Conservation (phyloP, 2,113 vertebrate genomes). For the Psephotus haematonotus region DNA sequence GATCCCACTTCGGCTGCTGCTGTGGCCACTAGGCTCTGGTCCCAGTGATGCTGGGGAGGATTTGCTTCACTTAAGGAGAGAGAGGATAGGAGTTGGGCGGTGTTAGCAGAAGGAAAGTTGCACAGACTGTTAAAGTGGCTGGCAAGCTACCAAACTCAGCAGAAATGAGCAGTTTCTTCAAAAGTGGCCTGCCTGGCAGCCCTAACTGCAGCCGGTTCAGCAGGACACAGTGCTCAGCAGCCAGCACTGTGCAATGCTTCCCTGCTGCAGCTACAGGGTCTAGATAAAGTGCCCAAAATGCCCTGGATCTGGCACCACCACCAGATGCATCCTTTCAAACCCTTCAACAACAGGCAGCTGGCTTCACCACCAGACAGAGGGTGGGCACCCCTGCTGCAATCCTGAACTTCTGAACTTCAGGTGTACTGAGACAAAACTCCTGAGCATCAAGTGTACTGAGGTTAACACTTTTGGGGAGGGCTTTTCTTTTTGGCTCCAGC, state of each 20-base stretch:
- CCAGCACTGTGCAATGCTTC: neutral
- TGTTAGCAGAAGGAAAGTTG: neutral
- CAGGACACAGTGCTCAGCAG: neutral
- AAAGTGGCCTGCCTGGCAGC: neutral
- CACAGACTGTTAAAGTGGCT: neutral
- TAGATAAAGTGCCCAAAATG: fast-evolving
- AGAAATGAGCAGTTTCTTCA: neutral
- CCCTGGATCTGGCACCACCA: neutral
- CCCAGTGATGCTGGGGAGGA: neutral
- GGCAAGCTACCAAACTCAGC: neutral
- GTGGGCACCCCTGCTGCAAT: neutral
- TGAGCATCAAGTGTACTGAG: neutral
- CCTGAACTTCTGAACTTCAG: neutral
- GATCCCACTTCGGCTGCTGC: neutral
- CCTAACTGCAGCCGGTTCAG: fast-evolving
- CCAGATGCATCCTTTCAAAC: neutral
- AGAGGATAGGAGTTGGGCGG: neutral
- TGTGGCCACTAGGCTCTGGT: neutral
- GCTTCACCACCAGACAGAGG: neutral
- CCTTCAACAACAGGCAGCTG: neutral
- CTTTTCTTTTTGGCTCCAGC: neutral
- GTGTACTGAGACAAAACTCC: neutral
- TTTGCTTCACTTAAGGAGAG: neutral
- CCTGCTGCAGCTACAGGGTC: neutral
- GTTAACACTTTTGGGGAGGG: neutral